These are phyloP conservation scores for Pachymerium ferrugineum DNA, from an alignment of 2,888 invertebrate species.

Conservation along the genomic window DNA sequence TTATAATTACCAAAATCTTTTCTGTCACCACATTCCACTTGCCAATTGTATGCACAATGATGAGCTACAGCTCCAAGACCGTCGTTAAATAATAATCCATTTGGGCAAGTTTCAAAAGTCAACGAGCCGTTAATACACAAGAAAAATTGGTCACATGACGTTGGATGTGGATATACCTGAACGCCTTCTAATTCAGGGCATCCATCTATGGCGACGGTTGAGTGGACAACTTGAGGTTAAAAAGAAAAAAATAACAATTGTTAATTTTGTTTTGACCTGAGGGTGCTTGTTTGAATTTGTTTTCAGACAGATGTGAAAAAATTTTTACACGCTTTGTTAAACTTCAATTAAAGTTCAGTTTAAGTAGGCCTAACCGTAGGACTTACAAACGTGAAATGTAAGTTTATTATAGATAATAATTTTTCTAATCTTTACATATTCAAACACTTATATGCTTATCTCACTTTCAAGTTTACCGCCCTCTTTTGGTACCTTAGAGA, in stretches of 20 bases:
- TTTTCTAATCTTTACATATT: background rate
- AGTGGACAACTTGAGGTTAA: background rate
- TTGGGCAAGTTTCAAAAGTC: conserved; percentile 84
- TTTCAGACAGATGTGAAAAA: too few relatives aligned
- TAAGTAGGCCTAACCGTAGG: too few relatives aligned
- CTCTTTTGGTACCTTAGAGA: background rate
- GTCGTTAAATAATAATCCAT: conserved; percentile 83
- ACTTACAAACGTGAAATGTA: too few relatives aligned
- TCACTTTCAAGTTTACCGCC: background rate
- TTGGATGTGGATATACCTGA: conserved; percentile 78
- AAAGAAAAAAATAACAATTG: background rate
- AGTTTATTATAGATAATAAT: background rate
- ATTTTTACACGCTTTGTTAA: too few relatives aligned
- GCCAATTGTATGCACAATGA: conserved; percentile 93
- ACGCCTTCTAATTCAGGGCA: conserved; percentile 78
- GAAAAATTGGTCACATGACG: conserved; percentile 82
- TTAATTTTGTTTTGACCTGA: background rate
- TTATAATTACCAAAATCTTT: conserved; percentile 41
- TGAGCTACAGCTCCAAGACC: conserved; percentile 83
- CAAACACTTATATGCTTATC: too few relatives aligned
- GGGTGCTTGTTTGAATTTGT: too few relatives aligned
- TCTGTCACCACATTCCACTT: conserved; percentile 69
- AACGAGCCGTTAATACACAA: conserved; percentile 84
- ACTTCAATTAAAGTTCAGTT: too few relatives aligned
- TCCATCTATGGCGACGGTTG: background rate